Conservation (phyloP, 2,888 invertebrate genomes). For the Philonicus albiceps region DNA sequence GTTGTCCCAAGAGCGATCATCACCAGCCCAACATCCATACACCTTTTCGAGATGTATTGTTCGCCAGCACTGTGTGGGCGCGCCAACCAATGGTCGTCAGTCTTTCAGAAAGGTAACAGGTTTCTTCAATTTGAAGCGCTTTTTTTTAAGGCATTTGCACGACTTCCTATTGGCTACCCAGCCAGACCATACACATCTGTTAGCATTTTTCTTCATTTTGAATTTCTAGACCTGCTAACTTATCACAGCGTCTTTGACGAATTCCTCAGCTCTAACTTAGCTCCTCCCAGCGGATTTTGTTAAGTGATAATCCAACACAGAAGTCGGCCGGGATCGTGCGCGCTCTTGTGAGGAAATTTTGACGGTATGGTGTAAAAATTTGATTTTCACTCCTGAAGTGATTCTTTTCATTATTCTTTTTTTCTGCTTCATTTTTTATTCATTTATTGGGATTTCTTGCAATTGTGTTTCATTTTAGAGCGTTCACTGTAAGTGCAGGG, state of each 20-base stretch:
- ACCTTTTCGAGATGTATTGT: not conserved
- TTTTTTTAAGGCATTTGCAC: not conserved
- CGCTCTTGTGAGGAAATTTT: slow-evolving; percentile 38
- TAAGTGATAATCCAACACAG: slow-evolving; percentile 26
- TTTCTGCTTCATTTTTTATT: slow-evolving; percentile 4
- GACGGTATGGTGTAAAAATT: slow-evolving; percentile 48
- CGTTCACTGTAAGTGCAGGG: not conserved
- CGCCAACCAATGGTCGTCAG: not conserved
- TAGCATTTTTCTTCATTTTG: slow-evolving; percentile 30
- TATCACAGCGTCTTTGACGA: not conserved
- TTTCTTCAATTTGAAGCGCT: not conserved
- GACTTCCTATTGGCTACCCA: slow-evolving; percentile 2
- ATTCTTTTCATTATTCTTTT: slow-evolving; percentile 10
- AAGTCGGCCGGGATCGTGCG: slow-evolving; percentile 7
- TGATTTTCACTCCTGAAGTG: slow-evolving; percentile 46
- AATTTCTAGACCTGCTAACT: slow-evolving; percentile 18
- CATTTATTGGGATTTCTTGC: not conserved
- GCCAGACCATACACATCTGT: not conserved
- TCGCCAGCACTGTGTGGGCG: not conserved
- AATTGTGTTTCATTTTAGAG: not conserved
- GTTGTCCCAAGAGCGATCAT: slow-evolving; percentile 10
- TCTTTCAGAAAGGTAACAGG: not conserved
- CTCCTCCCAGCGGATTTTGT: slow-evolving; percentile 27
- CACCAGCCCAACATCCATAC: not conserved
- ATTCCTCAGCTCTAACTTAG: not conserved